Evolutionary conservation across 2,888 invertebrate genomes (phyloP), one percentile per base, ranked within the genome.

Genomic region (Escarpia spicata): DNA sequence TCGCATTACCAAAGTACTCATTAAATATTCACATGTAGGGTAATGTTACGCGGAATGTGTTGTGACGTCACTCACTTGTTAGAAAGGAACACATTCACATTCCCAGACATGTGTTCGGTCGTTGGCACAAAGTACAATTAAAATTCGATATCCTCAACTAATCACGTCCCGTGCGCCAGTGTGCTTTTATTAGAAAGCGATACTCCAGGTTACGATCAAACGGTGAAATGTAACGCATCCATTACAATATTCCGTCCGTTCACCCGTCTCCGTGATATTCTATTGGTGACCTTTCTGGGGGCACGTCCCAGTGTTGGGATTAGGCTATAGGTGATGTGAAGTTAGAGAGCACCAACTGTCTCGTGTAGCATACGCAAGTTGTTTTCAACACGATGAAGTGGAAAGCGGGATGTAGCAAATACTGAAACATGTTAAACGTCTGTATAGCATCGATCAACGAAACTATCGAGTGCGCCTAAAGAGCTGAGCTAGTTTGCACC

Each of bases 131-230:
- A 75, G 26, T 75, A 75, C 75, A 75, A 75, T 75, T 75, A 75
- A 75, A 26, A 75, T 75, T 75, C 75, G 75, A 75, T 75, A 75
- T 75, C 75, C 75, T 75, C 75, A 75, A 75, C 75, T 75, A 75
- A 75, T n/a, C n/a, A 75, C 19, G 2, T 26, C n/a, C 26, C 75
- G 19, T 75, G 75, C 15, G 60, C 60, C 60, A 60, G 60, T 60
- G 26, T n/a, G n/a, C 75, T 2, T 75, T 75, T 75, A n/a, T 26
- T 75, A 75, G 75, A 75, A 75, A 15, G 75, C 75, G 75, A 75
- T 75, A 75, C 75, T 52, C 8, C 52, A 52, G 12, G 52, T 52
- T 52, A 9, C 1, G 52, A 75, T 75, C 75, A 75, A 75, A n/a
- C 75, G 19, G 75, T n/a, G 75, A 26, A 15, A 26, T 75, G 75